These are phyloP conservation scores for Eupsittula cactorum DNA, from an alignment of 2,113 vertebrate species.

Conservation along the genomic window DNA sequence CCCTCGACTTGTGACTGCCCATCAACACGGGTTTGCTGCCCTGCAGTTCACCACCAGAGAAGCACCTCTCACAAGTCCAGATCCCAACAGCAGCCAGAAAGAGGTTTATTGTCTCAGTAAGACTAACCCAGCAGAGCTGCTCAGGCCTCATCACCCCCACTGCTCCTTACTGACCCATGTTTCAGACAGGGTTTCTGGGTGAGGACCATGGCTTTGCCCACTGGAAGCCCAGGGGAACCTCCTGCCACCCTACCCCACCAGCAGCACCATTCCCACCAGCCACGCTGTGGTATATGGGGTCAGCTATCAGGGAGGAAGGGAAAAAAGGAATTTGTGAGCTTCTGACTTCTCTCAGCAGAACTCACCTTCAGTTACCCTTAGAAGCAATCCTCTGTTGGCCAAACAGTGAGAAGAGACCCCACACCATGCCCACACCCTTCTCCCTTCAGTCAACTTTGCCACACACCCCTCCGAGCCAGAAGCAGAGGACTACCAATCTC, in stretches of 20 bases:
- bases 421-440: neutral
- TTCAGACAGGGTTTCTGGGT: neutral
- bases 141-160: neutral
- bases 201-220: neutral
- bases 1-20: neutral
- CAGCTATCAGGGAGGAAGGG: neutral
- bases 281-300: rapidly evolving
- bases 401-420: neutral
- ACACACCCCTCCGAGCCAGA: neutral
- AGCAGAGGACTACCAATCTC: neutral
- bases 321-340: neutral
- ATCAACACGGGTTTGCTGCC: neutral
- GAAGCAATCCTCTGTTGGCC: neutral
- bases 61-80: neutral
- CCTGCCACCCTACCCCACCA: neutral
- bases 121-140: neutral
- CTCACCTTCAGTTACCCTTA: neutral
- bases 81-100: neutral
- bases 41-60: neutral
- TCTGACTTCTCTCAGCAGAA: neutral
- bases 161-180: neutral
- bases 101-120: neutral
- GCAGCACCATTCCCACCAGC: neutral
- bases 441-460: neutral
- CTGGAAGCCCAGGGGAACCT: neutral